These are phyloP conservation scores for Strix aluco DNA, from an alignment of 2,113 vertebrate species.

Conservation along the genomic window DNA sequence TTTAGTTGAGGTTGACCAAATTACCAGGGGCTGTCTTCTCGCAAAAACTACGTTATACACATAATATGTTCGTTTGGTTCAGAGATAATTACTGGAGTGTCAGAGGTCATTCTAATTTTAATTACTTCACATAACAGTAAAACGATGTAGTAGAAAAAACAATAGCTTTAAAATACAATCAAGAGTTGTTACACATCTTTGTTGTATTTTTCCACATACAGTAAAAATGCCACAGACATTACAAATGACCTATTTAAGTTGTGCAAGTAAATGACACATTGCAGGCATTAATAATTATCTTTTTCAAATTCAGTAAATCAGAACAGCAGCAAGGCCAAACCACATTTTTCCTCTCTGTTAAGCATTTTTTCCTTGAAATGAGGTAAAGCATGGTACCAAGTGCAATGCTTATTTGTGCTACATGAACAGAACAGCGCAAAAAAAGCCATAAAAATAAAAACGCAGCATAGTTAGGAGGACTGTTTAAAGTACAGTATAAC, in stretches of 20 bases:
- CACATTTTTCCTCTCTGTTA: slow-evolving; percentile 78
- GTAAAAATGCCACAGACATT: slow-evolving; percentile 77
- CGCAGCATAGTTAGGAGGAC: slow-evolving; percentile 77
- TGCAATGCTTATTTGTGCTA: slow-evolving; percentile 94
- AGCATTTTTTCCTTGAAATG: slow-evolving; percentile 86
- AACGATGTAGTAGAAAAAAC: slow-evolving; percentile 62
- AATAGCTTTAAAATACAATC: slow-evolving; percentile 70
- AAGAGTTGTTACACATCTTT: slow-evolving; percentile 65
- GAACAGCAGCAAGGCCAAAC: slow-evolving; percentile 89
- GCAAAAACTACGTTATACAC: not conserved
- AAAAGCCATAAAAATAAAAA: slow-evolving; percentile 73
- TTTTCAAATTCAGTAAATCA: slow-evolving; percentile 79
- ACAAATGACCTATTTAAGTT: slow-evolving; percentile 74
- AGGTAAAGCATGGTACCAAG: slow-evolving; percentile 94
- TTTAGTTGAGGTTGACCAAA: slow-evolving; percentile 13
- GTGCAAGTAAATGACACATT: slow-evolving; percentile 75
- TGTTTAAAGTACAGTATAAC: slow-evolving; percentile 62
- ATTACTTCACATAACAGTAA: slow-evolving; percentile 71
- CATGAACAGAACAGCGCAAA: slow-evolving; percentile 80
- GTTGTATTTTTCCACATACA: slow-evolving; percentile 71
- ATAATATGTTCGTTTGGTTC: slow-evolving; percentile 44
- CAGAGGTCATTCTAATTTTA: slow-evolving; percentile 71
- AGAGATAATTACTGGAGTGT: slow-evolving; percentile 70
- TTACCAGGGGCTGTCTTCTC: slow-evolving; percentile 22
- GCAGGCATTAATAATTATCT: slow-evolving; percentile 76